Base-by-base conservation (phyloP, 64 coral and sea anemone species). In the Pachyseris speciosa region DNA sequence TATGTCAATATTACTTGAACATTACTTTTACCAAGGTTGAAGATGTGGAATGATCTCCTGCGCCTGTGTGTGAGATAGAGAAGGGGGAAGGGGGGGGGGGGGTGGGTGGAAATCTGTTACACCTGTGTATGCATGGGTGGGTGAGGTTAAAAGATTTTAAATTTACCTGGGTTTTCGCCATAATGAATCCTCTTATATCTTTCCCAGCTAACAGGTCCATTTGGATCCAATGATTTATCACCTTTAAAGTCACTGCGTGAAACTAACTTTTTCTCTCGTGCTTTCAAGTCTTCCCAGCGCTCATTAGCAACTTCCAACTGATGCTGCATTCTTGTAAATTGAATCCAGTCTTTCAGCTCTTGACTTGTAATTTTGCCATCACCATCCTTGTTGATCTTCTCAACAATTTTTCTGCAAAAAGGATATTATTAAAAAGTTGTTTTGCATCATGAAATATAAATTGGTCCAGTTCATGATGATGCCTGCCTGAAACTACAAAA, bases 381-480 rank as follows among this genome's bases (percentile, higher is more conserved):
- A 72, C 64, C 85, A 53, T 98, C 72, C 40, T 98, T 98, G 64
- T 98, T 91, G 22, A 98, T 98, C 66, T 86, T 89, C 64, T 94
- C 95, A 10, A 96, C 94, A 48, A 96, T 71, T 60, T 68, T 69
- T 24, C 94, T 96, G 43, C 39, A 27, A 52, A 55, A 88, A 34
- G 59, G 9, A 48, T 11, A n/a, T n/a, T n/a, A n/a, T n/a, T n/a
- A 78, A 72, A 73, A 17, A 10, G 4, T 30, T 24, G 75, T 15
- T 52, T 11, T 57, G 16, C 0, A 37, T 29, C n/a, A 7, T 63
- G n/a, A n/a, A n/a, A n/a, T n/a, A n/a, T n/a, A n/a, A n/a, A n/a
- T n/a, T n/a, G n/a, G n/a, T n/a, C n/a, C n/a, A n/a, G n/a, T n/a
- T n/a, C n/a, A n/a, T n/a, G n/a, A n/a, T n/a, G n/a, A n/a, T n/a